phyloP scores from a whole-genome alignment of 2,797 vertebrate species.

The Sparidentex hasta region DNA sequence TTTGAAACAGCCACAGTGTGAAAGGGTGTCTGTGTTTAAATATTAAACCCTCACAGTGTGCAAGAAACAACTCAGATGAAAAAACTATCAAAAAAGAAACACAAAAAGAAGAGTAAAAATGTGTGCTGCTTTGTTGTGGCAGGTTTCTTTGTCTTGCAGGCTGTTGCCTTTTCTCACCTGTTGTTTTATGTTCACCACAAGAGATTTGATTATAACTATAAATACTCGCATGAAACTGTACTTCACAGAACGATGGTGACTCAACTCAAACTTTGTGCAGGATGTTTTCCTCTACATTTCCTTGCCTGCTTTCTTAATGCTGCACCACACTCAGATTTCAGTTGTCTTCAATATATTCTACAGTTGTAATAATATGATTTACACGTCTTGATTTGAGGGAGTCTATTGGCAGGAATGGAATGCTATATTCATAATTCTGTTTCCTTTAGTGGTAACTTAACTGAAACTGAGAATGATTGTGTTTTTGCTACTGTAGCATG shows the following conservation, averaged over 20 bases:
- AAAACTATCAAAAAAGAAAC: constrained; percentile 34
- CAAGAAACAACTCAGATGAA: constrained; percentile 30
- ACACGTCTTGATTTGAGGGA: too few relatives aligned
- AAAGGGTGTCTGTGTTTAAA: constrained; percentile 31
- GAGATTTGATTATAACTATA: constrained; percentile 22
- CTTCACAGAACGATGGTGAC: background rate
- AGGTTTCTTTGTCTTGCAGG: constrained; percentile 38
- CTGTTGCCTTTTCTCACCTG: constrained; percentile 35
- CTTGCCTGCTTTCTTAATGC: too few relatives aligned
- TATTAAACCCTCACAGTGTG: constrained; percentile 33
- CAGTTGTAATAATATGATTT: background rate
- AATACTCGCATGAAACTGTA: background rate
- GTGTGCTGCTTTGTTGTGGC: constrained; percentile 66
- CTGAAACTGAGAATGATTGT: too few relatives aligned
- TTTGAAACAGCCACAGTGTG: constrained; percentile 32
- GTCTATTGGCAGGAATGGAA: too few relatives aligned
- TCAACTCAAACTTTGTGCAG: background rate
- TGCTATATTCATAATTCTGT: too few relatives aligned
- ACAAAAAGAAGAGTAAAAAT: constrained; percentile 31
- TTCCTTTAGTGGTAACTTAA: background rate
- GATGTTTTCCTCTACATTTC: background rate
- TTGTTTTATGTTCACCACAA: constrained; percentile 53
- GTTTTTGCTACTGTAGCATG: too few relatives aligned
- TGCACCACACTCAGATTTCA: background rate
- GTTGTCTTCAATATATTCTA: background rate